phyloP scores from a whole-genome alignment of 2,113 vertebrate species.

The Kobus ellipsiprymnus region DNA sequence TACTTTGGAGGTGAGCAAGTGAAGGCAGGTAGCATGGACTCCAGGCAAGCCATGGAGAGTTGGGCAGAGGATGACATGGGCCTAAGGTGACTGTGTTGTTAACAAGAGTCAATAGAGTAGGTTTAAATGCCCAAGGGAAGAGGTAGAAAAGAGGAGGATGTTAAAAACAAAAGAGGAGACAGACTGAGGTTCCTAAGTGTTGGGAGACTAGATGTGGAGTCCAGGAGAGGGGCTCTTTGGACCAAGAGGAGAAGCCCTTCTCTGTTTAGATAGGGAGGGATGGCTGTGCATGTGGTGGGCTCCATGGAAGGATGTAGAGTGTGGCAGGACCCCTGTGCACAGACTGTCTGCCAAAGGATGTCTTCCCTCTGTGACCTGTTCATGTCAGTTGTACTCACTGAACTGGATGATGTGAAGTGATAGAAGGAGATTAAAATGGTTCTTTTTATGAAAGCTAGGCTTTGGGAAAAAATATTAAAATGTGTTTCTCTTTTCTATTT shows the following conservation, averaged over 20 bases:
- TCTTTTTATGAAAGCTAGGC: neutral
- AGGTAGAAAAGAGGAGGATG: neutral
- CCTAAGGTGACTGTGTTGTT: neutral
- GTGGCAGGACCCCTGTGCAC: neutral
- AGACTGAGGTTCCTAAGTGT: neutral
- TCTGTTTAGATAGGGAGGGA: neutral
- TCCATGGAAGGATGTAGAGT: neutral
- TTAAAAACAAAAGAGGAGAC: neutral
- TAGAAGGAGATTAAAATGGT: neutral
- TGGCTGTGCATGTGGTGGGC: rapidly evolving
- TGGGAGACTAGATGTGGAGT: neutral
- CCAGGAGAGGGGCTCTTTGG: neutral
- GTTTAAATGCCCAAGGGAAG: neutral
- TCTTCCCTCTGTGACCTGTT: neutral
- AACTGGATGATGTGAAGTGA: neutral
- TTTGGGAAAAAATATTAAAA: neutral
- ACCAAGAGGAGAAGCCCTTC: neutral
- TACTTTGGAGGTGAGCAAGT: neutral
- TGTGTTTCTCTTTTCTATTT: neutral
- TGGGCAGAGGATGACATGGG: neutral
- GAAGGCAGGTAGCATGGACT: neutral
- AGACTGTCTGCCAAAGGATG: neutral
- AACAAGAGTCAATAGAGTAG: neutral
- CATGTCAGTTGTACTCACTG: neutral
- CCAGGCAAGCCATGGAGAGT: neutral